Evolutionary conservation across 2,797 vertebrate species (phyloP), one percentile per base, ranked within the genome.

Genomic region (Acrossocheilus fasciatus): DNA sequence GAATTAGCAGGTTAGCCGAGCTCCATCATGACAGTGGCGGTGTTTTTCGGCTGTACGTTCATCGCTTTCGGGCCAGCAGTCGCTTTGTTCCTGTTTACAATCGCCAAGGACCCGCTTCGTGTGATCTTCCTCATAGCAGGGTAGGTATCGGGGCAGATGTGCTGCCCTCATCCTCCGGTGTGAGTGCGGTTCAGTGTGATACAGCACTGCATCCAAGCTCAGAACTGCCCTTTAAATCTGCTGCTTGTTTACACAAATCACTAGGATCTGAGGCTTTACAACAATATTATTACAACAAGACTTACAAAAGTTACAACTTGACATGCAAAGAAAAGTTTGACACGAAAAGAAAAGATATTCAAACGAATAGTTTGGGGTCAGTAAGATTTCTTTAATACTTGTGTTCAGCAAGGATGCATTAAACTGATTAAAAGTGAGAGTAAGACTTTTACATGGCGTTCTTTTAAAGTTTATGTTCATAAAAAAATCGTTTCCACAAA

Each of bases 81-180:
- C 75, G 90, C 96, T 10, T 92, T 97, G 83, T 97, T 96, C 91
- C 66, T 97, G 87, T 95, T 97, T 85, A 97, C 97, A 57, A 95
- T 97, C 88, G 95, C 96, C 89, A 91, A 93, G 52, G 96, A 97
- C 72, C 95, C 97, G 45, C 91, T 97, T 3, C 89, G 95, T 80
- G 93, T 97, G 74, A 96, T 97, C 85, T 96, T 97, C 90, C 96
- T 97, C 69, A 96, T 97, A 54, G 95, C 96, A 10, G 96, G 96
- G 96, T 96, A 85, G 93, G 95, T 90, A 43, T 34, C 41, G 15
- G 54, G 47, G 62, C 36, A 45, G 34, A 62, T 43, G 45, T 15
- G 36, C 64, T 20, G 20, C 3, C 8, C 5, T 81, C 23, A 4
- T 43, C 26, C 23, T 17, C 34, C 34, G 18, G 34, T 6, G 50